Evolutionary conservation across 2,113 vertebrate genomes (phyloP), one percentile per base, ranked within the genome.

Genomic region (Asarcornis scutulata): DNA sequence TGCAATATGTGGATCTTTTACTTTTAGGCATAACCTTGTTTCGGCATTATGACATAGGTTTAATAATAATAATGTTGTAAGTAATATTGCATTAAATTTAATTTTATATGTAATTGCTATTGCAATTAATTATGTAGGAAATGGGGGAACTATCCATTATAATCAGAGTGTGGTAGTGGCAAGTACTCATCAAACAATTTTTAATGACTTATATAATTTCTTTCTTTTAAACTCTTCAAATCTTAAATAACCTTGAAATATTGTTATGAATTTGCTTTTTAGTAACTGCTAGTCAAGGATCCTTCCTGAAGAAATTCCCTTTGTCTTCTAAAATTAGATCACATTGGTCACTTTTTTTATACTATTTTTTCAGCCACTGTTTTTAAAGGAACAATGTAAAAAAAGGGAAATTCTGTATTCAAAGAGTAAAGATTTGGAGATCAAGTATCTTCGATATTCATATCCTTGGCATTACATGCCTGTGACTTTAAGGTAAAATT

Each of bases 171-270:
- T 14, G 60, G 7, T 60, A 26, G 23, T 74, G 34, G 26, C 84
- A 88, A 82, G 26, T 64, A 44, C 42, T 93, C 64, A 88, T 77
- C 77, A 93, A 92, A 55, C 11, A 66, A 83, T 93, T 64, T 83
- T 22, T 20, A 94, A 76, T 8, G 13, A 77, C 50, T 68, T 69
- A 68, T 31, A 64, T 84, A 64, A 48, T 80, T 25, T 56, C 3
- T 93, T 77, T 78, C 48, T 80, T 90, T 86, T 74, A 82, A 82
- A 83, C 93, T 91, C 36, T 63, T 83, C 34, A 71, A 42, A 83
- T 44, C 52, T 69, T 73, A 82, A 94, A 71, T 84, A 76, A 38
- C 17, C 40, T 62, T 48, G 48, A 88, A 96, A 94, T 89, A 63
- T 16, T 71, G 16, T 38, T 82, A 77, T 29, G 32, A 82, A 88